Conservation (phyloP, 2,797 vertebrate genomes). For the Thamnophis elegans region DNA sequence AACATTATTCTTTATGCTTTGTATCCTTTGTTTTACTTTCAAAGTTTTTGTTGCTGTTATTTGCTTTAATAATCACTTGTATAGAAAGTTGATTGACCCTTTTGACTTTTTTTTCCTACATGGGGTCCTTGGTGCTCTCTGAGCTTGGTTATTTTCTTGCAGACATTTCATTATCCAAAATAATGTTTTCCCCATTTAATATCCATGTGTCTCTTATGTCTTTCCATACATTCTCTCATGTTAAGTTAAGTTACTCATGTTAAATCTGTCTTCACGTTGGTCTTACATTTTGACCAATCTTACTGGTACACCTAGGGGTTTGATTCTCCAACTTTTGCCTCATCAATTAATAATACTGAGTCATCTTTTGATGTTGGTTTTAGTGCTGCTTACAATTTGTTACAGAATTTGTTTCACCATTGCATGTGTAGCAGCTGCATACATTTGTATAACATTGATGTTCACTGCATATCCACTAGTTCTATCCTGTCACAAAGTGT, state of each 20-base stretch:
- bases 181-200: background rate
- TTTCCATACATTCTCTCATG: background rate
- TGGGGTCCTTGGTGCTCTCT: no score
- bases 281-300: background rate
- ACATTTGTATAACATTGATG: background rate
- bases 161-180: no score
- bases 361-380: background rate
- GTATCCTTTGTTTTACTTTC: background rate
- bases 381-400: background rate
- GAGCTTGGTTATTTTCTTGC: no score
- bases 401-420: background rate
- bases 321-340: no score
- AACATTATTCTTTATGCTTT: background rate
- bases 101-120: background rate
- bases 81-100: background rate
- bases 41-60: background rate
- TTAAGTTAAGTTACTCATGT: background rate
- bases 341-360: background rate
- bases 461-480: background rate
- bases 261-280: background rate
- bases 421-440: background rate
- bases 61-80: background rate
- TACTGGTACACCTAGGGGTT: background rate
- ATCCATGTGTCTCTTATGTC: background rate
- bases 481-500: background rate